phyloP scores from a whole-genome alignment of 1,140 invertebrate genomes.

The Leucophenga varia region DNA sequence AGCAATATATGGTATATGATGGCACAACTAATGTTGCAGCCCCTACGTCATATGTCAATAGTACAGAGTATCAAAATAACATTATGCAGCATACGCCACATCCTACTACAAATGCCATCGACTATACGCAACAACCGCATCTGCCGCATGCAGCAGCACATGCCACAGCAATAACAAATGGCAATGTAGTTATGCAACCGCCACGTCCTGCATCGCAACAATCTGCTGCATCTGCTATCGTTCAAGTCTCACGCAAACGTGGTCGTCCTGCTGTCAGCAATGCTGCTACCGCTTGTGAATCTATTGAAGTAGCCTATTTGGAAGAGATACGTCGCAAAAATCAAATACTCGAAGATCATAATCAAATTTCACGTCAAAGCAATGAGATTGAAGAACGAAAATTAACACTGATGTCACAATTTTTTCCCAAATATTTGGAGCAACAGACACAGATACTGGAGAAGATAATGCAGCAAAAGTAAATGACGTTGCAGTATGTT shows the following conservation, averaged over 20 bases:
- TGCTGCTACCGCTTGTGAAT: slow-evolving; percentile 26
- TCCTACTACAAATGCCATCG: slow-evolving; percentile 13
- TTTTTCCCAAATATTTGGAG: slow-evolving; percentile 46
- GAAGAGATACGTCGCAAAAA: slow-evolving; percentile 48
- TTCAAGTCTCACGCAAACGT: slow-evolving; percentile 22
- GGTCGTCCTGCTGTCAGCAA: slow-evolving; percentile 34
- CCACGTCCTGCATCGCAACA: background rate
- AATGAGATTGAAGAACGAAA: slow-evolving; percentile 43
- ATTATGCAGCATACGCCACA: slow-evolving; percentile 16
- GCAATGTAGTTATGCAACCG: slow-evolving; percentile 5
- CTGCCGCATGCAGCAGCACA: background rate
- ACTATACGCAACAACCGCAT: background rate
- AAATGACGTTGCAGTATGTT: no score
- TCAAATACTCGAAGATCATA: slow-evolving; percentile 37
- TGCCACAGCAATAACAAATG: background rate
- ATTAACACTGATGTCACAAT: slow-evolving; percentile 35
- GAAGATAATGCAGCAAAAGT: slow-evolving; percentile 7
- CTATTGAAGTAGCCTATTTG: slow-evolving; percentile 35
- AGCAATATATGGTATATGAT: no score
- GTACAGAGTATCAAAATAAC: slow-evolving; percentile 4
- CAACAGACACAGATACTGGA: slow-evolving; percentile 38
- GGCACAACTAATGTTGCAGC: no score
- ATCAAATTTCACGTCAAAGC: slow-evolving; percentile 38
- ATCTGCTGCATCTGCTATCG: background rate
- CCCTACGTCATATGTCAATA: no score